These are phyloP conservation scores for Patagioenas fasciata DNA, from an alignment of 2,113 vertebrate species.

Conservation along the genomic window DNA sequence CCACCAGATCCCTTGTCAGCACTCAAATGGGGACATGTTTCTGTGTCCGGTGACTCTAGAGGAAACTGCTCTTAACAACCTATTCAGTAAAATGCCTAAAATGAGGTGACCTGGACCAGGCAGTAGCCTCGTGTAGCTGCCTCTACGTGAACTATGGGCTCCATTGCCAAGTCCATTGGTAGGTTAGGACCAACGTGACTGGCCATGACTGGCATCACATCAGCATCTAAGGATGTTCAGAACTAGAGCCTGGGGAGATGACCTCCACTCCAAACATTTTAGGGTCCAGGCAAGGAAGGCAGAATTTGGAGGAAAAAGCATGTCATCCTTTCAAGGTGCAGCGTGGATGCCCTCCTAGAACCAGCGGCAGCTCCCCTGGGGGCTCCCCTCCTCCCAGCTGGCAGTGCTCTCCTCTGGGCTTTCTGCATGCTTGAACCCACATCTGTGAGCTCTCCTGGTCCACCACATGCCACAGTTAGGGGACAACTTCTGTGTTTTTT, in stretches of 20 bases:
- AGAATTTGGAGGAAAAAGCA: neutral
- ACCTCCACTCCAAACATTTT: neutral
- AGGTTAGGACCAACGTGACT: neutral
- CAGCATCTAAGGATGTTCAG: neutral
- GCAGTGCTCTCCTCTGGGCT: rapidly evolving
- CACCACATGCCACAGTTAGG: neutral
- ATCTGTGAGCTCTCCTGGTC: rapidly evolving
- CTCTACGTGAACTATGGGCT: neutral
- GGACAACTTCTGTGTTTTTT: conserved; percentile 11
- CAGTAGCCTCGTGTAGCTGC: neutral
- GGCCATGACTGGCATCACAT: neutral
- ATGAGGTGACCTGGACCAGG: neutral
- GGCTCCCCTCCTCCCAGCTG: neutral
- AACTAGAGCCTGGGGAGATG: neutral
- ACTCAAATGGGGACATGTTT: neutral
- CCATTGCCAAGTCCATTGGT: neutral
- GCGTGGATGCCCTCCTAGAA: neutral
- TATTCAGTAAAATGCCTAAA: neutral
- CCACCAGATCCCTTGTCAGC: neutral
- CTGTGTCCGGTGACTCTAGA: neutral
- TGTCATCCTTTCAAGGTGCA: neutral
- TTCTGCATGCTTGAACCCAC: neutral
- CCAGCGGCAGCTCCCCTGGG: rapidly evolving
- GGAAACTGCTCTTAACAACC: neutral
- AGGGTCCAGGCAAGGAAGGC: neutral